Percentiles rank a stretch among this genome's conserved stretches.
Conservation (phyloP, 2,113 vertebrate genomes). For the Pelecanoides urinatrix region DNA sequence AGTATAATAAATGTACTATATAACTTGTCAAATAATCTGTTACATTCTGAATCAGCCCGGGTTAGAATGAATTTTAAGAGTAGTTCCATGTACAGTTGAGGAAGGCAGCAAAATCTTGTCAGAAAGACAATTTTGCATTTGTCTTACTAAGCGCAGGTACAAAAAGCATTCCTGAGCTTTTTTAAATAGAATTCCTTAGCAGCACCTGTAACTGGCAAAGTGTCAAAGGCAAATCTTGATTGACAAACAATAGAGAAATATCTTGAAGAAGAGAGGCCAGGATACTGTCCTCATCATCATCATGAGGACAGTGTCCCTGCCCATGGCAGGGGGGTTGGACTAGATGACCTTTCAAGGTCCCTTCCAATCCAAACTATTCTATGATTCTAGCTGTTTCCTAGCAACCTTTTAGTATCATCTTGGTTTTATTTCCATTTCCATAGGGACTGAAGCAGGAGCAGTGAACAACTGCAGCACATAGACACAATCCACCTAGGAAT, state of each 20-base stretch:
- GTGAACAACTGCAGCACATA: background rate
- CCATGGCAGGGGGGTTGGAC: too few relatives aligned
- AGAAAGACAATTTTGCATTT: background rate
- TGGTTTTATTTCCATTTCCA: constrained; percentile 9
- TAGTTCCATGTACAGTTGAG: background rate
- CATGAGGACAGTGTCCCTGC: background rate
- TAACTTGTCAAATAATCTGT: background rate
- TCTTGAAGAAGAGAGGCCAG: background rate
- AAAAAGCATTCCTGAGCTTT: background rate
- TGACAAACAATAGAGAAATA: background rate
- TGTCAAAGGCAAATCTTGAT: background rate
- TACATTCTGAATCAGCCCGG: background rate
- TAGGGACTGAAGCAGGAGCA: background rate
- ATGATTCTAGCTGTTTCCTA: constrained; percentile 10
- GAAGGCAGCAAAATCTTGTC: background rate
- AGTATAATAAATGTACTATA: background rate
- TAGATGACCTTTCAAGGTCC: too few relatives aligned
- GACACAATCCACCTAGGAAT: background rate
- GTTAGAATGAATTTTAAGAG: background rate
- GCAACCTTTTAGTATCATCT: constrained; percentile 5
- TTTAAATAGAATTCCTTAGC: background rate
- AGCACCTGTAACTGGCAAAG: background rate
- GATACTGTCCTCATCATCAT: background rate
- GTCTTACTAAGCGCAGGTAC: background rate
- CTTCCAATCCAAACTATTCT: too few relatives aligned